Evolutionary conservation across 1,140 invertebrate genomes (phyloP).

Genomic region (Telenomus remus): DNA sequence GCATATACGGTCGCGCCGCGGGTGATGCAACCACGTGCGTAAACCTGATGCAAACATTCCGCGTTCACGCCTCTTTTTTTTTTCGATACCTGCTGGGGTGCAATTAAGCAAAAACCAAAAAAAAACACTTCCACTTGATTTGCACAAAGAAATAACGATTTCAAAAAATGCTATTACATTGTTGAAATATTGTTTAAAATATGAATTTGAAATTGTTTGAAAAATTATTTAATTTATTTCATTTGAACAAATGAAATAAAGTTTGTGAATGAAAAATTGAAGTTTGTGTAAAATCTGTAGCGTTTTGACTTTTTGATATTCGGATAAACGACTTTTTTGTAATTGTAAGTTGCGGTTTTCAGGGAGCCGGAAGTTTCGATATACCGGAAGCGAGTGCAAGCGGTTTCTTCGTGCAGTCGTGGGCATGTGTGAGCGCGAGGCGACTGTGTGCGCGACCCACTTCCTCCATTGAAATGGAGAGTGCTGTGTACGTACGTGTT

Average conservation of each 20-base stretch:
- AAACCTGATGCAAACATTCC: constrained; percentile 31
- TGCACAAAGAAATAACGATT: too few relatives aligned
- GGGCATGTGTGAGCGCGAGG: constrained; percentile 6
- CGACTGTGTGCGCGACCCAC: constrained; percentile 64
- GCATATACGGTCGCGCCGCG: constrained; percentile 8
- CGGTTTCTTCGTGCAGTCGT: constrained; percentile 29
- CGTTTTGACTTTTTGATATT: too few relatives aligned
- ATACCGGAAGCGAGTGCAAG: constrained; percentile 62
- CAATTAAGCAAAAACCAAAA: too few relatives aligned
- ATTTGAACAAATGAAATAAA: too few relatives aligned
- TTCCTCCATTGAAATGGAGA: constrained; percentile 69
- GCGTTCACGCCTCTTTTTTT: constrained; percentile 12
- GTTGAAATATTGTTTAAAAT: too few relatives aligned
- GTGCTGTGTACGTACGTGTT: constrained; percentile 53
- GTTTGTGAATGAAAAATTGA: too few relatives aligned
- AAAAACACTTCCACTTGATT: too few relatives aligned
- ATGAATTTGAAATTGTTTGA: too few relatives aligned
- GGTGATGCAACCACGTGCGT: constrained; percentile 33
- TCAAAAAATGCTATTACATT: too few relatives aligned
- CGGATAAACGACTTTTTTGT: background rate
- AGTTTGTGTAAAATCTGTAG: too few relatives aligned
- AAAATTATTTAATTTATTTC: too few relatives aligned
- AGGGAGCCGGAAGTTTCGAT: constrained; percentile 71
- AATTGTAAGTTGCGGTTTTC: constrained; percentile 45
- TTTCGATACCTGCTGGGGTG: background rate